Conservation (phyloP, 2,797 vertebrate genomes). For the Gastrophryne carolinensis region DNA sequence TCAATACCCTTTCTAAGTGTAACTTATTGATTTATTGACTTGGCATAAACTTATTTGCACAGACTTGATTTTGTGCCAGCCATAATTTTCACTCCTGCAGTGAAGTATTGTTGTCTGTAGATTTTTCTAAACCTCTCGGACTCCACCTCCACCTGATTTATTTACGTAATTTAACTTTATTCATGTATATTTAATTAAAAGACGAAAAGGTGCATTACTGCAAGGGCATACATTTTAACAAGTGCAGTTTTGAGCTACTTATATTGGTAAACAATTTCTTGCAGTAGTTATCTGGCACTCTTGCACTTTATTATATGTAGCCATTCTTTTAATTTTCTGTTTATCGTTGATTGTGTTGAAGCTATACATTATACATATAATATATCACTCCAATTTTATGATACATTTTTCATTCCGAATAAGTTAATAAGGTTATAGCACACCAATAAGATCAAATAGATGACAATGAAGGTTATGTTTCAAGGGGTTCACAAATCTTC, state of each 20-base stretch:
- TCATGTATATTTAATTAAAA: background rate
- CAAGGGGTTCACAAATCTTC: too few species aligned
- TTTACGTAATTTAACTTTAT: background rate
- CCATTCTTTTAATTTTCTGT: background rate
- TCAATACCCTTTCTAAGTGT: background rate
- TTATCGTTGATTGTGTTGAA: too few species aligned
- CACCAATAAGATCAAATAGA: too few species aligned
- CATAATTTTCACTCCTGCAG: too few species aligned
- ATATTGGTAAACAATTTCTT: background rate
- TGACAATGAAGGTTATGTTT: too few species aligned
- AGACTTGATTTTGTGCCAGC: background rate
- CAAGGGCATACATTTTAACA: background rate
- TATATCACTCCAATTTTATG: too few species aligned
- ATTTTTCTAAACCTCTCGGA: too few species aligned
- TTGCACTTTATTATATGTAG: slow-evolving; percentile 7
- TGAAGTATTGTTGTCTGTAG: too few species aligned
- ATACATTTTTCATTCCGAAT: too few species aligned
- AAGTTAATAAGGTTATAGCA: too few species aligned
- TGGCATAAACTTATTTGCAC: background rate
- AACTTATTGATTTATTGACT: background rate
- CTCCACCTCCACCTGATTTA: background rate
- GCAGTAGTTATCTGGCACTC: background rate
- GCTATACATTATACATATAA: too few species aligned
- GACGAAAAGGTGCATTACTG: background rate
- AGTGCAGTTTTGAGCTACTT: background rate